Conservation (phyloP, 2,888 invertebrate genomes). For the Tetropium fuscum region DNA sequence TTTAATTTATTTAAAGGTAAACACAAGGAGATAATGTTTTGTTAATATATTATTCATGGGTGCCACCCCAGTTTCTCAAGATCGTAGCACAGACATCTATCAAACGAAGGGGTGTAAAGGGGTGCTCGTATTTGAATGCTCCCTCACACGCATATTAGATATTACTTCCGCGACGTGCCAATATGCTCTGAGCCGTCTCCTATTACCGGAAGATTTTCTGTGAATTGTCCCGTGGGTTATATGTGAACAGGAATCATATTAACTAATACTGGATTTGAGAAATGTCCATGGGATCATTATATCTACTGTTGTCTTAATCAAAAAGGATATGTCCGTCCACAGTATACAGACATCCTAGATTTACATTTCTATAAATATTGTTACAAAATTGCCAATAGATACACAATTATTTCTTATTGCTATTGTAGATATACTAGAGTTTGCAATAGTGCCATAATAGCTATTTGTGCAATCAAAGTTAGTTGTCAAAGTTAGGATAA, state of each 20-base stretch:
- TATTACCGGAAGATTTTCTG: conserved; percentile 34
- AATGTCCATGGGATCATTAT: background rate
- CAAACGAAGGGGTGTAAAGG: conserved; percentile 13
- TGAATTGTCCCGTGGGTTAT: background rate
- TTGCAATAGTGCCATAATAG: too few species aligned
- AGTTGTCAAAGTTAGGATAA: too few species aligned
- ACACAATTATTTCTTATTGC: too few species aligned
- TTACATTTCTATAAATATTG: too few species aligned
- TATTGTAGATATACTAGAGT: too few species aligned
- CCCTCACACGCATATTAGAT: conserved; percentile 37
- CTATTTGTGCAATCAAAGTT: too few species aligned
- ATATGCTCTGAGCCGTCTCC: conserved; percentile 31
- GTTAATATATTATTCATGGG: conserved; percentile 44
- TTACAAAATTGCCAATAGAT: too few species aligned
- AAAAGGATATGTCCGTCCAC: too few species aligned
- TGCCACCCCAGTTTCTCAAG: conserved; percentile 31
- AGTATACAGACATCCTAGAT: too few species aligned
- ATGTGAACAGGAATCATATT: background rate
- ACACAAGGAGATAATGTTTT: conserved; percentile 12
- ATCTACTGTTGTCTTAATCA: too few species aligned
- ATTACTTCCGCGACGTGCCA: conserved; percentile 39
- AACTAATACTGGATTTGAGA: background rate
- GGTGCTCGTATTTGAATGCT: conserved; percentile 39
- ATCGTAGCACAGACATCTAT: conserved; percentile 13
- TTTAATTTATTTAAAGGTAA: conserved; percentile 27